Evolutionary conservation across 2,113 vertebrate genomes (phyloP).

Genomic region (Porphyrio hochstetteri): DNA sequence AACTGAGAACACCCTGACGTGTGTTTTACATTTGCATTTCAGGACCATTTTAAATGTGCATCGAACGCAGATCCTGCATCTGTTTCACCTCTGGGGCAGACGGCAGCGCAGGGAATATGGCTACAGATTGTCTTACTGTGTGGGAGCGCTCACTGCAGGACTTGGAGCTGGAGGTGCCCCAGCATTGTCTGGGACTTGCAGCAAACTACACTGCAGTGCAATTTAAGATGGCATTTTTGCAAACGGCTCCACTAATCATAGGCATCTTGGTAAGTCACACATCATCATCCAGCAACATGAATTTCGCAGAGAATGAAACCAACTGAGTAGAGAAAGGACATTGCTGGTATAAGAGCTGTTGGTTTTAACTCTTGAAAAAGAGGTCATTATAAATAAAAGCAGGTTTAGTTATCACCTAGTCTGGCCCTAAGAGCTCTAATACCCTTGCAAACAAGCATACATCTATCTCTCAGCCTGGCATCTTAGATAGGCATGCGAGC

Average conservation of each 20-base stretch:
- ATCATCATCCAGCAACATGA: accelerated
- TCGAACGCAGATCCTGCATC: not conserved
- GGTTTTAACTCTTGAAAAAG: not conserved
- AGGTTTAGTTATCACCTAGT: not conserved
- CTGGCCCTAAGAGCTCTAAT: not conserved
- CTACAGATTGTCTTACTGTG: not conserved
- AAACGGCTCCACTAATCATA: not conserved
- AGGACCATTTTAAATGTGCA: not conserved
- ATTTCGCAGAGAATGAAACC: not conserved
- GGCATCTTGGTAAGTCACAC: not conserved
- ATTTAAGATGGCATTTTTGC: not conserved
- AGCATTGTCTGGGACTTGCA: not conserved
- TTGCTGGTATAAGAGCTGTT: accelerated
- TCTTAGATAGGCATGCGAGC: not conserved
- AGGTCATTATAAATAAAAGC: not conserved
- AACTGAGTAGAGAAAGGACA: not conserved
- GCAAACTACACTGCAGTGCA: not conserved
- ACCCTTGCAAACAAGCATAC: not conserved
- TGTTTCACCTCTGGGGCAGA: not conserved
- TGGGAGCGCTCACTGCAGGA: accelerated
- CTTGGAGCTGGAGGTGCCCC: not conserved
- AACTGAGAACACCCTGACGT: not conserved
- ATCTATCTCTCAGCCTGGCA: not conserved
- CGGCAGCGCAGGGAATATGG: not conserved
- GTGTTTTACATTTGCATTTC: not conserved